Evolutionary conservation across 2,113 vertebrate genomes (phyloP).

Genomic region (Hoplias malabaricus): DNA sequence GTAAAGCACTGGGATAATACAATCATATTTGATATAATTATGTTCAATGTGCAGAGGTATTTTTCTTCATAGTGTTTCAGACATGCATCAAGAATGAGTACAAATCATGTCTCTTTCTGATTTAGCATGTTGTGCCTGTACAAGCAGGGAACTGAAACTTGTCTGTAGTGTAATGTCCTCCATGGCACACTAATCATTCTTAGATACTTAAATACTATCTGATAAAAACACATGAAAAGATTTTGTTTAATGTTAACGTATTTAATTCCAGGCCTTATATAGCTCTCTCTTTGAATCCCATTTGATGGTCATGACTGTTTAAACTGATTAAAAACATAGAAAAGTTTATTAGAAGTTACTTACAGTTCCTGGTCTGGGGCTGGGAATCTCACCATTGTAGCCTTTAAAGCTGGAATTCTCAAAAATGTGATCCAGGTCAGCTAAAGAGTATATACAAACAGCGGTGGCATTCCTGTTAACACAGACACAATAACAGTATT

Average conservation of each 20-base stretch:
- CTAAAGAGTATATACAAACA: constrained; percentile 83
- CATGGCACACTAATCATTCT: no score
- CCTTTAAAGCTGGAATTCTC: constrained; percentile 81
- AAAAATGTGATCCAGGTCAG: constrained; percentile 81
- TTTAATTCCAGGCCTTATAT: neutral
- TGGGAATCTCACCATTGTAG: constrained; percentile 66
- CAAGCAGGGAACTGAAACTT: no score
- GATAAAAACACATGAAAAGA: no score
- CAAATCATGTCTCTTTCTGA: no score
- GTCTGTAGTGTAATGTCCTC: no score
- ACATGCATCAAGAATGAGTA: no score
- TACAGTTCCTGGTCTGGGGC: constrained; percentile 84
- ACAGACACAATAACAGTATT: neutral
- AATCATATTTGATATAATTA: no score
- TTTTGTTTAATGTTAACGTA: neutral
- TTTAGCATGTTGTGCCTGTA: no score
- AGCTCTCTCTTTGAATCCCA: neutral
- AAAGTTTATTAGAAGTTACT: constrained; percentile 39
- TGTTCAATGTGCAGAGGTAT: no score
- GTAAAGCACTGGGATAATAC: no score
- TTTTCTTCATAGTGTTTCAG: no score
- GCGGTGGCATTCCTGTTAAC: constrained; percentile 85
- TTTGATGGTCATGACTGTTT: neutral
- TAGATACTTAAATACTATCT: no score
- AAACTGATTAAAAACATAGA: neutral